These are phyloP conservation scores for Calidris pugnax DNA, from an alignment of 2,113 vertebrate genomes.

Conservation along the genomic window DNA sequence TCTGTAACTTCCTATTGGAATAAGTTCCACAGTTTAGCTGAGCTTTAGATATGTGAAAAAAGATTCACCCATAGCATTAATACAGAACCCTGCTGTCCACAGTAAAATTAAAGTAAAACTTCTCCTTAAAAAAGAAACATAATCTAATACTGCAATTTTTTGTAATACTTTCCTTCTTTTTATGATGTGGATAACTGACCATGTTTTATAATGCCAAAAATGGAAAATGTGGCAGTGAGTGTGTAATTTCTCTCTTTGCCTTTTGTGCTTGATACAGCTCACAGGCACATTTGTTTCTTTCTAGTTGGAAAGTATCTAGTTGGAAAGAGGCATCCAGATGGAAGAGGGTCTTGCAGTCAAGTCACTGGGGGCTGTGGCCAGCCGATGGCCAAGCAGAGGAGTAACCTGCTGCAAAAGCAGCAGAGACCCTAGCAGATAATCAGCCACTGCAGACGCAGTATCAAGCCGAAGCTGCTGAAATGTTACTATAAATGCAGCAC, in stretches of 20 bases:
- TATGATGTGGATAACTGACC: neutral
- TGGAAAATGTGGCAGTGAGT: neutral
- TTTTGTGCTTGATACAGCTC: neutral
- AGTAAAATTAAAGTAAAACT: neutral
- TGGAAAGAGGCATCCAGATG: neutral
- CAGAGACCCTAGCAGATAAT: neutral
- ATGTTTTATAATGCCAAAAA: neutral
- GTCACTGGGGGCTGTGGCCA: fast-evolving
- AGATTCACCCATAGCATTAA: neutral
- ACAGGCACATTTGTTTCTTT: neutral
- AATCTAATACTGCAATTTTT: neutral
- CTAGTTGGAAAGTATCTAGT: neutral
- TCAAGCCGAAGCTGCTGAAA: neutral
- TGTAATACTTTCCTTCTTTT: neutral
- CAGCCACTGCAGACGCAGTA: neutral
- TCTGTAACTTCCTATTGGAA: neutral
- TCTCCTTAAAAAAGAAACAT: neutral
- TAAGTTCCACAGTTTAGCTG: neutral
- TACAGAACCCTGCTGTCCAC: neutral
- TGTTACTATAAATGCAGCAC: neutral
- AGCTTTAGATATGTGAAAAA: neutral
- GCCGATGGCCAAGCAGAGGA: neutral
- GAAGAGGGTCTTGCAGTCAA: neutral
- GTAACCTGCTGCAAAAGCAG: neutral
- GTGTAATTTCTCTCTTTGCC: neutral